phyloP scores from a whole-genome alignment of 2,797 vertebrate species.

The Rhinogobio ventralis region DNA sequence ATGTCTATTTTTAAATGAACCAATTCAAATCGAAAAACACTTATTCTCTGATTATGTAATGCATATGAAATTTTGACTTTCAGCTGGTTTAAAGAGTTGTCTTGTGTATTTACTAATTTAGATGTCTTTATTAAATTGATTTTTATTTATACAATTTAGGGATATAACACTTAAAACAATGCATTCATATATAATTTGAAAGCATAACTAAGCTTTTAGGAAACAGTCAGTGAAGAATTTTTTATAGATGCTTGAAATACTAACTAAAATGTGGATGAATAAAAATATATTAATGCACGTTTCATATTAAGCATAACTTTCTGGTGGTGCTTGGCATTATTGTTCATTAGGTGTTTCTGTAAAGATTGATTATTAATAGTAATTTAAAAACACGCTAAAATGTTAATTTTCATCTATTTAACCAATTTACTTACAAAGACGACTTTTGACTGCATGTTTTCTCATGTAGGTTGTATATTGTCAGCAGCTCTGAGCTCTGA shows the following conservation, averaged over 20 bases:
- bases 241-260: not conserved
- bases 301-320: not conserved
- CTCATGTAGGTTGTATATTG: not conserved
- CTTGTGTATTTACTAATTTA: not conserved
- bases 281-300: not conserved
- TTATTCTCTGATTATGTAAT: not conserved
- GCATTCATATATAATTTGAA: not conserved
- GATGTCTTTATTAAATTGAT: not conserved
- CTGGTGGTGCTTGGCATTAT: not conserved
- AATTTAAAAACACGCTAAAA: not conserved
- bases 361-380: not conserved
- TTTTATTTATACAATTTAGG: not conserved
- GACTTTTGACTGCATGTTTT: not conserved
- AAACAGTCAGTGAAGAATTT: not conserved
- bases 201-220: not conserved
- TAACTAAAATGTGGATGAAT: not conserved
- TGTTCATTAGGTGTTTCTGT: not conserved
- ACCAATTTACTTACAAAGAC: not conserved
- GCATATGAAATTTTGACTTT: not conserved
- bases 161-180: not conserved
- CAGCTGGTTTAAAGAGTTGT: not conserved
- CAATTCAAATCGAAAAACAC: not conserved
- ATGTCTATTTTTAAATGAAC: not conserved
- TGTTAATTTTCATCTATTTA: not conserved
- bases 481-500: not conserved